Conservation (phyloP, 2,113 vertebrate genomes). For the Clupea harengus region DNA sequence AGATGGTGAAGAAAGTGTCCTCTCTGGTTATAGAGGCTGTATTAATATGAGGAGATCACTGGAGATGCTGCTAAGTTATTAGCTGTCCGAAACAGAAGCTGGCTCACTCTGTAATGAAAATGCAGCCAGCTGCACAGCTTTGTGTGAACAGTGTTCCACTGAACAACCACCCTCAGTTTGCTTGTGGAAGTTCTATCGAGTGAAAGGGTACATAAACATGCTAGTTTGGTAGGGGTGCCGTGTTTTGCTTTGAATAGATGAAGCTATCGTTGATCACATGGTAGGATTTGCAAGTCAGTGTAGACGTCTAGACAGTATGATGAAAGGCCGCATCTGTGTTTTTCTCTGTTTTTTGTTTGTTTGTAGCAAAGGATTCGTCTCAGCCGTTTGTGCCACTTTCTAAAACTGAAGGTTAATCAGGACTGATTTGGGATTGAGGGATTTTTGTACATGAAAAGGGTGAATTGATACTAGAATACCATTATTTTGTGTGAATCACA, state of each 20-base stretch:
- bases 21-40: neutral
- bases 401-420: neutral
- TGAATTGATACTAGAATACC: neutral
- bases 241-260: neutral
- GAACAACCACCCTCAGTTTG: neutral
- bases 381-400: slow-evolving; percentile 16
- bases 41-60: neutral
- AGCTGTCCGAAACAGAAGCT: neutral
- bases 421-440: neutral
- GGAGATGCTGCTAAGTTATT: neutral
- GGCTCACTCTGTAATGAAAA: neutral
- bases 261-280: slow-evolving; percentile 3
- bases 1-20: neutral
- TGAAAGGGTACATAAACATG: neutral
- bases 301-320: neutral
- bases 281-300: neutral
- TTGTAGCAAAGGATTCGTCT: neutral
- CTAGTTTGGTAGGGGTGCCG: neutral
- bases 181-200: neutral
- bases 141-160: neutral
- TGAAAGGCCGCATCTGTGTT: neutral
- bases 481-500: neutral
- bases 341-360: neutral
- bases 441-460: neutral
- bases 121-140: neutral